Evolutionary conservation across 2,797 vertebrate species (phyloP), one percentile per base, ranked within the genome.

Genomic region (Pempheris klunzingeri): DNA sequence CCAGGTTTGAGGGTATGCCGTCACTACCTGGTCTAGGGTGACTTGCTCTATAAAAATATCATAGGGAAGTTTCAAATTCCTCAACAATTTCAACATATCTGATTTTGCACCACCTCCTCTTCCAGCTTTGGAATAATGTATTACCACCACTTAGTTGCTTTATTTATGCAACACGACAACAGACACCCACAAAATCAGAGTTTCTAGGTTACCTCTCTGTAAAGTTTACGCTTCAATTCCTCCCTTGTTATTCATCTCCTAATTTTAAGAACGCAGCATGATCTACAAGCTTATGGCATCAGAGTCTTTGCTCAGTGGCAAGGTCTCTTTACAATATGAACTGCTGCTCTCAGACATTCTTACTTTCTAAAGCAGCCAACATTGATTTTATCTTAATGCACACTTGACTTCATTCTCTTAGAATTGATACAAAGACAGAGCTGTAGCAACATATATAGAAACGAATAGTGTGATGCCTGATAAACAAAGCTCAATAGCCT

Each of bases 371-470:
- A 75, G 74, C 43, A 59, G 65, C 59, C 38, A 17, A 49, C 47
- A 71, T 74, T 4, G 38, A 78, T 73, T 76, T 71, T 4, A 69
- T 83, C 66, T 72, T 58, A 70, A 75, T 61, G 54, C 47, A 75
- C 52, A 74, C 61, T 79, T 20, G 38, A 55, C 50, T 80, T 71
- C 24, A 72, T 71, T 80, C 32, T 71, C 36, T 73, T 60, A 58
- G 81, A 54, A 80, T 60, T 26, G 71, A 84, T 82, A 74, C 13
- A 58, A 53, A 74, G 52, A 62, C 6, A 11, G 36, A 73, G 22
- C 39, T 38, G 58, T n/a, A 60, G 20, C 34, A 44, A 57, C 26
- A 36, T 43, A 53, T 6, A 71, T 18, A 69, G 7, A 70, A 72
- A 80, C 53, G 73, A 75, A 80, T 63, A 47, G 57, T 38, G 38